Evolutionary conservation across 2,888 invertebrate species (phyloP), one percentile per base, ranked within the genome.

Genomic region (Nemapogon koenigi): DNA sequence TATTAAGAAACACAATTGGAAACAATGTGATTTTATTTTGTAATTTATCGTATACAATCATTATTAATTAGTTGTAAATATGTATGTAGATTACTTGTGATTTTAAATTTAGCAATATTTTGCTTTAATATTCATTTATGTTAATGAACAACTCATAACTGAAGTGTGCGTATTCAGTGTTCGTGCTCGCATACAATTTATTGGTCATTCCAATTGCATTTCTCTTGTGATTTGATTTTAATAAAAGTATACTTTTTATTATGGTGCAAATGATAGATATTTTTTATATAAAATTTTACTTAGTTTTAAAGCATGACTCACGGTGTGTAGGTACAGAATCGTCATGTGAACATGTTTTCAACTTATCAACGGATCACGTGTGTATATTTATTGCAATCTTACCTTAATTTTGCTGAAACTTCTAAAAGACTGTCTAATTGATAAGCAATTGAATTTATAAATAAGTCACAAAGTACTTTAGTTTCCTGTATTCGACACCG

Each of bases 391-490:
- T 31, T 16, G 7, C 16, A 31, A 15, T 30, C 17, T 3, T 31
- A 31, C 14, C 19, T 33, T 28, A 4, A 33, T 33, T n/a, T 14
- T 48, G 49, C 53, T 62, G 63, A 61, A 59, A 63, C 64, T 62
- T 68, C 62, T 69, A 70, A 70, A 76, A 78, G 76, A 78, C 76
- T 78, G 76, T 72, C 72, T 75, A 75, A 31, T 66, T 67, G 52
- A 56, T 72, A 75, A 72, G 73, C 66, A 69, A 71, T 62, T 59
- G 69, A 68, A 65, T 65, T 68, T 70, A 68, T 27, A 60, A 49
- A 63, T 73, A 72, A 71, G 76, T 76, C 75, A 76, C 76, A 78
- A 78, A 78, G 64, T 65, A 62, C 55, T 58, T n/a, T n/a, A n/a
- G n/a, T n/a, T n/a, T n/a, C n/a, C n/a, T n/a, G n/a, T n/a, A n/a